phyloP scores from a whole-genome alignment of 1,140 invertebrate species.

The Drosophila insularis region DNA sequence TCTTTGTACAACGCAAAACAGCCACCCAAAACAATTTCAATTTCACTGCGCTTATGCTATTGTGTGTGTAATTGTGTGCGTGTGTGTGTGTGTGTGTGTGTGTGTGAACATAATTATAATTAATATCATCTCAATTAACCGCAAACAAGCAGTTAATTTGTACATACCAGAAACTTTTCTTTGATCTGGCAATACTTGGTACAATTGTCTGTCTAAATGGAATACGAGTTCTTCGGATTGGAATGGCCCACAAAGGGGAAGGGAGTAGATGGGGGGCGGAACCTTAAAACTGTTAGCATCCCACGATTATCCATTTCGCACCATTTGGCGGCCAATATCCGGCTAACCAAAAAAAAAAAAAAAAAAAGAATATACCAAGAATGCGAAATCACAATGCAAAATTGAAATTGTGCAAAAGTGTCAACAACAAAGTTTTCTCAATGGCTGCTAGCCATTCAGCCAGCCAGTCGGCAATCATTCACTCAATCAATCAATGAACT shows the following conservation, averaged over 20 bases:
- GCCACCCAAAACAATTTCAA: constrained; percentile 66
- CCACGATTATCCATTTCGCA: constrained; percentile 28
- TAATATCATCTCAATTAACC: constrained; percentile 81
- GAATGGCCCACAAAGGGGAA: no score
- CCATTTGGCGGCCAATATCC: constrained; percentile 52
- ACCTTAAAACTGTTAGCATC: neutral
- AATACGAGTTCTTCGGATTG: neutral
- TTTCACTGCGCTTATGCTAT: constrained; percentile 34
- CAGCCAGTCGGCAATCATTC: neutral
- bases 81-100: constrained; percentile 20
- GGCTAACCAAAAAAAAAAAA: constrained; percentile 10
- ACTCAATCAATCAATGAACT: constrained; percentile 63
- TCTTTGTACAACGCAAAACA: neutral
- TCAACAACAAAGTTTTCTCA: constrained; percentile 66
- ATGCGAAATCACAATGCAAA: constrained; percentile 66
- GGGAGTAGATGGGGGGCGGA: no score
- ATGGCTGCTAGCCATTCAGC: neutral
- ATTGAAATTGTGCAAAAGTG: constrained; percentile 63
- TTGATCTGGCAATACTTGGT: constrained; percentile 30
- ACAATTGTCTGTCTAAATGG: neutral
- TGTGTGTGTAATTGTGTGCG: neutral
- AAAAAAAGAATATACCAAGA: constrained; percentile 23
- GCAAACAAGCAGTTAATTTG: constrained; percentile 79
- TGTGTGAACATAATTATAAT: constrained; percentile 63
- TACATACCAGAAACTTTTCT: constrained; percentile 40